Base-by-base conservation (phyloP, 2,797 vertebrate species). In the Enteromius fasciolatus region DNA sequence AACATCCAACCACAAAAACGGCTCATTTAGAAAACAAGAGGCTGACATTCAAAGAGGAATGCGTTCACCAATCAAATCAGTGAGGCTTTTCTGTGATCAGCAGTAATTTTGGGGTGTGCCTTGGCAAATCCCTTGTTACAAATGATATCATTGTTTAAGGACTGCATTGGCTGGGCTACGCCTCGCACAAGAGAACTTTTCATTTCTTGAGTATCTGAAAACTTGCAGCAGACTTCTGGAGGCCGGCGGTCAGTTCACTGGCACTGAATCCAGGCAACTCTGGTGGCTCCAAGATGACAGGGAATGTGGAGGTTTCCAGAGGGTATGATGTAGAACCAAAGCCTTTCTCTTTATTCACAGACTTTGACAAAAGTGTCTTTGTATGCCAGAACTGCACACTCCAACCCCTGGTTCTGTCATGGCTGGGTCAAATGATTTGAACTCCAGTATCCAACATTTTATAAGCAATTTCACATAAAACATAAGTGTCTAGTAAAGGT, bases 281-380 rank as follows among this genome's bases (percentile, higher is more conserved):
- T 76, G 54, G 88, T 84, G 73, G 87, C 78, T 83, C 79, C 54
- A 46, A 76, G 44, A 81, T 64, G 74, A 82, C 44, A 23, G 20
- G 70, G 44, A 54, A 52, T 48, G 69, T 84, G 87, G 87, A 86
- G 78, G 87, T 90, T 83, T 90, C 88, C 87, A 90, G 80, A 88
- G 80, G 84, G 85, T 87, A 83, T 84, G 41, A 85, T 85, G 85
- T 73, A 82, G 64, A 89, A 83, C 73, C 85, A 87, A 84, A 86
- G 89, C 46, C 85, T 89, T 86, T 86, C 83, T 81, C 87, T 81
- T 75, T 61, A 87, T 89, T 90, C 70, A 67, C 64, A 46, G 50
- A 85, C 52, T 73, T 57, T 57, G 64, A 93, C 90, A 93, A 92
- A 84, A 86, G 86, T 25, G 63, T 82, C 85, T 89, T 92, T 93